phyloP scores from a whole-genome alignment of 2,113 vertebrate species.

The Hiodon tergisus region DNA sequence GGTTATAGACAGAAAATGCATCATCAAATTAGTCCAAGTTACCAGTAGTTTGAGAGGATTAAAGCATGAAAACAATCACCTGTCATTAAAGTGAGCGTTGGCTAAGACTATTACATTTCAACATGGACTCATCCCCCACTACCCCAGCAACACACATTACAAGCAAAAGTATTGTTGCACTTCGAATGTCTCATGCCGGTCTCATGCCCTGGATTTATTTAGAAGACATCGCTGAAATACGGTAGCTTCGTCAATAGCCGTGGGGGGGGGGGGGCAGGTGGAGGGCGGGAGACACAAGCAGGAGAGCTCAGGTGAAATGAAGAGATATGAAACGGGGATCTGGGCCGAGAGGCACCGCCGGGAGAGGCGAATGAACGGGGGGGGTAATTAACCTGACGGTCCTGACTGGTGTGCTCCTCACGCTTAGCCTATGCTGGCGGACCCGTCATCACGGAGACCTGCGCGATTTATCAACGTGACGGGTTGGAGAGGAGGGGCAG shows the following conservation, averaged over 20 bases:
- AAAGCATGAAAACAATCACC: too few relatives aligned
- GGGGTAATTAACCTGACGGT: not conserved
- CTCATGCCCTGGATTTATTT: too few relatives aligned
- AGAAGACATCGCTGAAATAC: too few relatives aligned
- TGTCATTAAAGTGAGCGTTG: not conserved
- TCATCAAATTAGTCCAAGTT: too few relatives aligned
- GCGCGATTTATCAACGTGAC: constrained; percentile 68
- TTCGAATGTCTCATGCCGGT: not conserved
- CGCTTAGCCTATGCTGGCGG: constrained; percentile 38
- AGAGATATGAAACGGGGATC: too few relatives aligned
- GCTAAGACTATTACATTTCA: not conserved
- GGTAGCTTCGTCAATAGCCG: too few relatives aligned
- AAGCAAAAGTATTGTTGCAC: constrained; percentile 58
- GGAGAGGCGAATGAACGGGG: too few relatives aligned
- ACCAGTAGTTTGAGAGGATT: too few relatives aligned
- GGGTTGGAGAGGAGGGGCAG: constrained; percentile 52
- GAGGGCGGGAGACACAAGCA: too few relatives aligned
- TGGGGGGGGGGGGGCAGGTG: too few relatives aligned
- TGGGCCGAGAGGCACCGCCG: too few relatives aligned
- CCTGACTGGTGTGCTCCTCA: constrained; percentile 20
- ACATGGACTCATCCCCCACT: not conserved
- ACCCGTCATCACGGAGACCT: constrained; percentile 52
- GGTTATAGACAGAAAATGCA: too few relatives aligned
- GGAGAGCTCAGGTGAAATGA: not conserved
- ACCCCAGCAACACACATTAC: not conserved